phyloP scores from a whole-genome alignment of 2,888 invertebrate species.

The Amiota communis region DNA sequence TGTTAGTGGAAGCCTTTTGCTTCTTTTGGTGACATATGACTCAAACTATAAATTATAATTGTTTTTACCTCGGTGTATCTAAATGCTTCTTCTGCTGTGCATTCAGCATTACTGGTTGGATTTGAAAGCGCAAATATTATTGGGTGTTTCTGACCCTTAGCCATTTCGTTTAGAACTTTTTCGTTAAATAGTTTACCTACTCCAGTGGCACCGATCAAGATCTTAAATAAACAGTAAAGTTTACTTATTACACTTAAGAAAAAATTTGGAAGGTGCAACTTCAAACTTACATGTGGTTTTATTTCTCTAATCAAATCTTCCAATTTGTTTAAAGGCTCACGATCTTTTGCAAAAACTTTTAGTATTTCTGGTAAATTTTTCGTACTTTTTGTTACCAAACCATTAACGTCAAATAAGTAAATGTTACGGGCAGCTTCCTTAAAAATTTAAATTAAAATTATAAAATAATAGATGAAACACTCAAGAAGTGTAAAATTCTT shows the following conservation, averaged over 20 bases:
- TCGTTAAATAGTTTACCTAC: slow-evolving; percentile 48
- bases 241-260: neutral
- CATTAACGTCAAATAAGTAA: slow-evolving; percentile 46
- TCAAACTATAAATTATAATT: too few relatives aligned
- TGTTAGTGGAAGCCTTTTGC: too few relatives aligned
- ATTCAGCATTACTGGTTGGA: slow-evolving; percentile 54
- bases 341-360: slow-evolving; percentile 42
- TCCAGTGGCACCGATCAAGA: slow-evolving; percentile 50
- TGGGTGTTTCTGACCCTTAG: slow-evolving; percentile 44
- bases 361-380: neutral
- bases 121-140: slow-evolving; percentile 56
- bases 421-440: slow-evolving; percentile 37
- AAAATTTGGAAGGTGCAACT: too few relatives aligned
- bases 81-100: slow-evolving; percentile 57
- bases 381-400: slow-evolving; percentile 37
- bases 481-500: neutral
- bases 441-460: neutral
- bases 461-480: neutral
- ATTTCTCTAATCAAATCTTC: slow-evolving; percentile 41
- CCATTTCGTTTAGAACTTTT: slow-evolving; percentile 44
- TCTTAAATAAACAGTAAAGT: neutral
- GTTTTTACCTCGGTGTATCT: slow-evolving; percentile 46
- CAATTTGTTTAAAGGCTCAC: neutral
- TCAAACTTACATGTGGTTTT: slow-evolving; percentile 45
- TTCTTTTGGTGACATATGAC: too few relatives aligned